Evolutionary conservation across 2,888 invertebrate genomes (phyloP).

Genomic region (Diabrotica balteata): DNA sequence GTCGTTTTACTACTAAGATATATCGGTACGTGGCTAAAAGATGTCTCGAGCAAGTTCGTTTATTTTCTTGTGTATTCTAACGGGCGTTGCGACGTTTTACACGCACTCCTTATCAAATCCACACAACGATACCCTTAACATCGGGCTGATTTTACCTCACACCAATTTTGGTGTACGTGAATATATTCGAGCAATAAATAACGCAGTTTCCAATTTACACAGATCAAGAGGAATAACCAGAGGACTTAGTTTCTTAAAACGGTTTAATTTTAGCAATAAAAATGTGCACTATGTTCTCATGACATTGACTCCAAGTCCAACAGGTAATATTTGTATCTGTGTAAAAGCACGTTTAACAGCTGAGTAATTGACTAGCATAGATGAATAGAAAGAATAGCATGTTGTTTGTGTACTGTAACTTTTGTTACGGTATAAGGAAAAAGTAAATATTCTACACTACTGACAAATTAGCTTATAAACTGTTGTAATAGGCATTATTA

Average conservation of each 20-base stretch:
- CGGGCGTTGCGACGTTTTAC: conserved; percentile 43
- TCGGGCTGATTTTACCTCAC: conserved; percentile 69
- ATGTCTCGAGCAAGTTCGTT: conserved; percentile 47
- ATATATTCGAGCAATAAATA: conserved; percentile 71
- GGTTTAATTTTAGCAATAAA: conserved; percentile 68
- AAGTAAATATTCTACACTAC: too few species aligned
- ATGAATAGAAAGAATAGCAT: background rate
- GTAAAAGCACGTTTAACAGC: background rate
- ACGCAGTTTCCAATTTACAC: conserved; percentile 67
- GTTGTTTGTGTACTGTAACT: too few species aligned
- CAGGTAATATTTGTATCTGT: conserved; percentile 64
- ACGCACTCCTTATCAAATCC: conserved; percentile 41
- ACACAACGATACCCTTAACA: conserved; percentile 57
- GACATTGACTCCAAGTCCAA: conserved; percentile 77
- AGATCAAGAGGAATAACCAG: conserved; percentile 66
- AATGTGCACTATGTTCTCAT: conserved; percentile 73
- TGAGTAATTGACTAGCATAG: background rate
- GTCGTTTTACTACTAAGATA: conserved; percentile 15
- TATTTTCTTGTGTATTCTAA: conserved; percentile 38
- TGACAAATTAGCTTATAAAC: too few species aligned
- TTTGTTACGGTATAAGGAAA: too few species aligned
- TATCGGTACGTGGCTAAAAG: conserved; percentile 15
- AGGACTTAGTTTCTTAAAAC: conserved; percentile 67
- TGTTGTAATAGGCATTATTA: too few species aligned
- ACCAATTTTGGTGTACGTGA: conserved; percentile 71